These are phyloP conservation scores for Phodopus roborovskii DNA, from an alignment of 2,113 vertebrate species.

Conservation along the genomic window DNA sequence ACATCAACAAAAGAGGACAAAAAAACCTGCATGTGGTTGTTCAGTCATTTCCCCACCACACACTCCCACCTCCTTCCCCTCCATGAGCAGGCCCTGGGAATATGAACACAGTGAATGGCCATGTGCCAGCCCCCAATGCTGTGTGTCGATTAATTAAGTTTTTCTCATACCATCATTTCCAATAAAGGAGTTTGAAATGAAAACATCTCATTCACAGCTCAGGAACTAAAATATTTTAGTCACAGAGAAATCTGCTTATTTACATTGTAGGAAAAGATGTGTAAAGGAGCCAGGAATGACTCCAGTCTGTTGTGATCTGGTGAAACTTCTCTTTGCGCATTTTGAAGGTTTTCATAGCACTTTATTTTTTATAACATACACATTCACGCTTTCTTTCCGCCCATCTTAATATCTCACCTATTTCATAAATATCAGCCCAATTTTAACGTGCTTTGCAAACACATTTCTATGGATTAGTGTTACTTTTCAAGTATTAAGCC, in stretches of 20 bases:
- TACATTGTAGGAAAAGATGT: not conserved
- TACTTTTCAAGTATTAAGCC: not conserved
- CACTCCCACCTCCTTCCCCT: fast-evolving
- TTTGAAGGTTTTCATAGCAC: not conserved
- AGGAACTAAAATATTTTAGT: constrained; percentile 7
- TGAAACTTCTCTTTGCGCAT: not conserved
- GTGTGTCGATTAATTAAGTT: not conserved
- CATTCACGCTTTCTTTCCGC: not conserved
- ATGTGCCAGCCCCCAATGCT: not conserved
- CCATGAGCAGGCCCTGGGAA: no score
- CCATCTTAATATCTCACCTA: not conserved
- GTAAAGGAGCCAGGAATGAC: not conserved
- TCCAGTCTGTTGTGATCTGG: not conserved
- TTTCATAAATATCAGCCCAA: not conserved
- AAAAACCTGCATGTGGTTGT: fast-evolving
- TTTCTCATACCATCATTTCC: not conserved
- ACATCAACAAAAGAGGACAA: not conserved
- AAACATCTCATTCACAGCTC: not conserved
- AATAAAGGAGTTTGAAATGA: not conserved
- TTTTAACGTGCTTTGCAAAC: not conserved
- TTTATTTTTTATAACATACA: not conserved
- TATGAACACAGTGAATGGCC: not conserved
- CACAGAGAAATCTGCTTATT: constrained; percentile 39
- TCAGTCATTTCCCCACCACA: not conserved
- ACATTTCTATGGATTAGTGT: not conserved